phyloP scores from a whole-genome alignment of 2,113 vertebrate species.

The Periophthalmus modestus region DNA sequence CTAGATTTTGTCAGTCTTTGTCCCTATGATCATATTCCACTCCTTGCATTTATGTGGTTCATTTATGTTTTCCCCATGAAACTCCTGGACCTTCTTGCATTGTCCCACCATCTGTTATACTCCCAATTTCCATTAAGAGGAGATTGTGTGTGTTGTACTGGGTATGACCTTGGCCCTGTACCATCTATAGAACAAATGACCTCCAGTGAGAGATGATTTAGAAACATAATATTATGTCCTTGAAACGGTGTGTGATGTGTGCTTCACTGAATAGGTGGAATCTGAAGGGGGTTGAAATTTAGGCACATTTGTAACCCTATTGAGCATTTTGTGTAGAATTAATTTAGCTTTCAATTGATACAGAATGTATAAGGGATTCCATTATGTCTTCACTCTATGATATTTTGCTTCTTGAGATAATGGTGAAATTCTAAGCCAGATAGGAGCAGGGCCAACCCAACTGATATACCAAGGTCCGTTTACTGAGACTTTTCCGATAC shows the following conservation, averaged over 20 bases:
- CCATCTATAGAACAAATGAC: neutral
- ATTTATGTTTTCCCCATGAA: neutral
- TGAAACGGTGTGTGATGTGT: neutral
- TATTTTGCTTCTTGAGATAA: conserved; percentile 55
- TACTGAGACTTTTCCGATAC: neutral
- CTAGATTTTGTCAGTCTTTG: neutral
- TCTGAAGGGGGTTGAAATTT: too few relatives aligned
- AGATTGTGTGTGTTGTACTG: neutral
- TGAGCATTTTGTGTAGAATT: too few relatives aligned
- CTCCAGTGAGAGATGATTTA: neutral
- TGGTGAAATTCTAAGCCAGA: too few relatives aligned
- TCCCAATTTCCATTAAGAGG: conserved; percentile 30
- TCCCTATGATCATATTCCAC: too few relatives aligned
- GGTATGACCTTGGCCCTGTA: neutral
- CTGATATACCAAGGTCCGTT: too few relatives aligned
- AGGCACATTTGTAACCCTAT: neutral
- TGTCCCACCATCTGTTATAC: conserved; percentile 20
- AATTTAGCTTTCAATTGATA: neutral
- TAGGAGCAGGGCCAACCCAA: too few relatives aligned
- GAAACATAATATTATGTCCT: neutral
- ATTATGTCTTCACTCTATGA: too few relatives aligned
- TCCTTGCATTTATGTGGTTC: too few relatives aligned
- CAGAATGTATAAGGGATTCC: conserved; percentile 17
- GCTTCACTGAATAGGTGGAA: neutral
- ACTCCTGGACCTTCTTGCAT: neutral